phyloP scores from a whole-genome alignment of 1,140 invertebrate species.

The Zaprionus camerounensis region DNA sequence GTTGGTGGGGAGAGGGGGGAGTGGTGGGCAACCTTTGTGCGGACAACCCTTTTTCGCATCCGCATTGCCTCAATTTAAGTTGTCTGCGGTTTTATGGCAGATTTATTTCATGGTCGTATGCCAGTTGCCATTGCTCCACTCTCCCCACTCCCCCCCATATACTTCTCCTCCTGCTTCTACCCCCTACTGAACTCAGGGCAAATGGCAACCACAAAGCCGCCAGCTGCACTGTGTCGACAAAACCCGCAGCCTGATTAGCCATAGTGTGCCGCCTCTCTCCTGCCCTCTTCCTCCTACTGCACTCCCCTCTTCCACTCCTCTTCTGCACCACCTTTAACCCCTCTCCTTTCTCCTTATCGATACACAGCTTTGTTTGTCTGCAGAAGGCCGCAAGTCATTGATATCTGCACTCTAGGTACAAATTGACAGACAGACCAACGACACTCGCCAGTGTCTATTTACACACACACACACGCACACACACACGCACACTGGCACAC shows the following conservation, averaged over 20 bases:
- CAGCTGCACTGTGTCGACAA: conserved; percentile 22
- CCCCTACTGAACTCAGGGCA: not conserved
- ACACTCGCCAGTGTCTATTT: conserved; percentile 50
- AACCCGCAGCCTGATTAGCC: conserved; percentile 20
- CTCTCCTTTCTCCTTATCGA: not conserved
- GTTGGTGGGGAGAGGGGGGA: too few species aligned
- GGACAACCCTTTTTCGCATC: conserved; percentile 12
- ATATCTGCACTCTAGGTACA: conserved; percentile 49
- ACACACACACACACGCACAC: conserved; percentile 16
- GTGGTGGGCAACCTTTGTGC: not conserved
- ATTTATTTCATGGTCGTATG: conserved; percentile 34
- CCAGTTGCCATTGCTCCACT: not conserved
- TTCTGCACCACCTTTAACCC: not conserved
- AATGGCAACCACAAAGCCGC: conserved; percentile 31
- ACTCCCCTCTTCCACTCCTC: not conserved
- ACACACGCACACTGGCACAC: not conserved
- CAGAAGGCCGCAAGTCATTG: conserved; percentile 53
- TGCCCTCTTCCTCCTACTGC: not conserved
- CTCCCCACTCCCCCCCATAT: not conserved
- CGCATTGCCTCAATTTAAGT: conserved; percentile 34
- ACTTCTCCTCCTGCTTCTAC: not conserved
- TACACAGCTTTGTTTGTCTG: conserved; percentile 22
- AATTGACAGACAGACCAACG: conserved; percentile 62
- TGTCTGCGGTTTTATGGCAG: conserved; percentile 42
- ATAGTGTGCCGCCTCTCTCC: not conserved